Base-by-base conservation (phyloP, 2,797 vertebrate genomes). In the Lindbergichthys nudifrons region DNA sequence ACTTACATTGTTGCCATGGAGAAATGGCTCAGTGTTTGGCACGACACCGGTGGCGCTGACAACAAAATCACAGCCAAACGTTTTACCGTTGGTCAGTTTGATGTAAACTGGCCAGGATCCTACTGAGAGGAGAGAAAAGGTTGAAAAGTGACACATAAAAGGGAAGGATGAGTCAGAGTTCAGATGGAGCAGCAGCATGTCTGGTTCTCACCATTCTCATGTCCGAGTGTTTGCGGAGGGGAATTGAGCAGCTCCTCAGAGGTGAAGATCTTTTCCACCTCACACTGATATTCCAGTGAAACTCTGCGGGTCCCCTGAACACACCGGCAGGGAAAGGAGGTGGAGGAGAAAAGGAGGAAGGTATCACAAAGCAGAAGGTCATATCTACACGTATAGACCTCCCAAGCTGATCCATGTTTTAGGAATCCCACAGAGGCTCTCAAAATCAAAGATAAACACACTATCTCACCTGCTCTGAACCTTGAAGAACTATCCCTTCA, bases 21-120 rank as follows among this genome's bases (percentile, higher is more conserved):
- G 93, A 91, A 99, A 98, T 0, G 96, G 95, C 47, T 96, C 92
- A 1, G 92, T 90, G 70, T 97, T 98, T 63, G 97, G 97, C 45
- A 94, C 88, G 9, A 99, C 97, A 58, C 97, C 98, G 0, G 97
- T 99, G 65, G 98, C 97, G 21, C 98, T 98, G 86, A 99, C 95
- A 18, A 99, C 91, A 79, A 99, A 96, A 90, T 98, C 90, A 13
- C 97, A 99, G 83, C 98, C 96, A 43, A 95, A 97, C 3, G 93
- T 95, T 81, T 95, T 97, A 56, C 94, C 96, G 30, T 96, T 99
- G 65, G 95, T 97, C 84, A 99, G 84, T 87, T 94, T 94, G 75
- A 97, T 85, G 48, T 97, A 98, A 1, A 98, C 93, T 14, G 97
- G 96, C 98, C 97, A 99, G 3, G 86, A 60, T 53, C 94, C 96